Evolutionary conservation across 2,888 invertebrate species (phyloP).

Genomic region (Caenorhabditis plicata): DNA sequence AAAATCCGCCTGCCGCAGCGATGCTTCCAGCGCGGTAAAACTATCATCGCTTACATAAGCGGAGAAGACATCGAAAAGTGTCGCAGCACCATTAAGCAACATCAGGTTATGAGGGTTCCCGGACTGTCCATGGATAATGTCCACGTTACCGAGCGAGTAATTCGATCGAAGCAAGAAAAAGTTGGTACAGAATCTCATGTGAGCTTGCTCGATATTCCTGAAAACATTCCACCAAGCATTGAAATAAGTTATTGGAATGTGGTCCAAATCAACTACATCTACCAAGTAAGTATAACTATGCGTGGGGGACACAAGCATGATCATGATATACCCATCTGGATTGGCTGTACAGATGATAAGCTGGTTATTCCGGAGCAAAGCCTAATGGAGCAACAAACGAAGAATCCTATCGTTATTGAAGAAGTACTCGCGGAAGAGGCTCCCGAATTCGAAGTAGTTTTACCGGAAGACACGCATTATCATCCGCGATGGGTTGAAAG

Average conservation of each 20-base stretch:
- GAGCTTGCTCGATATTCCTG: slow-evolving; percentile 42
- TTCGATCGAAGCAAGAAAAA: slow-evolving; percentile 14
- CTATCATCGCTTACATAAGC: slow-evolving; percentile 31
- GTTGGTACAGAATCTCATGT: slow-evolving; percentile 13
- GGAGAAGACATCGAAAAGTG: slow-evolving; percentile 28
- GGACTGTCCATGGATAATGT: slow-evolving; percentile 36
- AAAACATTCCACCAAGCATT: slow-evolving; percentile 47
- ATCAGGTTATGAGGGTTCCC: slow-evolving; percentile 38
- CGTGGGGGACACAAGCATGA: slow-evolving; percentile 50
- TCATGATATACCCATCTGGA: slow-evolving; percentile 50
- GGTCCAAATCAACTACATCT: slow-evolving; percentile 37
- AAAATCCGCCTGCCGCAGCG: slow-evolving; percentile 43
- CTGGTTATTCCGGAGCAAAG: slow-evolving; percentile 37
- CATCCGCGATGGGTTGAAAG: slow-evolving; percentile 56
- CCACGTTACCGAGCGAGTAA: slow-evolving; percentile 27
- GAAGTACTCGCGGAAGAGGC: slow-evolving; percentile 35
- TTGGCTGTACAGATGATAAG: slow-evolving; percentile 52
- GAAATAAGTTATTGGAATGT: slow-evolving; percentile 56
- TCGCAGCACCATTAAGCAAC: slow-evolving; percentile 39
- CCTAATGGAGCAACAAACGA: no score
- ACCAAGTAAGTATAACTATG: slow-evolving; percentile 27
- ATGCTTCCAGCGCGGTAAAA: slow-evolving; percentile 49
- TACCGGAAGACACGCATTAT: slow-evolving; percentile 31
- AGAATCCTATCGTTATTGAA: slow-evolving; percentile 1
- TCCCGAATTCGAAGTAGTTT: slow-evolving; percentile 53